Evolutionary conservation across 2,888 invertebrate species (phyloP).

Genomic region (Salpingus planirostris): DNA sequence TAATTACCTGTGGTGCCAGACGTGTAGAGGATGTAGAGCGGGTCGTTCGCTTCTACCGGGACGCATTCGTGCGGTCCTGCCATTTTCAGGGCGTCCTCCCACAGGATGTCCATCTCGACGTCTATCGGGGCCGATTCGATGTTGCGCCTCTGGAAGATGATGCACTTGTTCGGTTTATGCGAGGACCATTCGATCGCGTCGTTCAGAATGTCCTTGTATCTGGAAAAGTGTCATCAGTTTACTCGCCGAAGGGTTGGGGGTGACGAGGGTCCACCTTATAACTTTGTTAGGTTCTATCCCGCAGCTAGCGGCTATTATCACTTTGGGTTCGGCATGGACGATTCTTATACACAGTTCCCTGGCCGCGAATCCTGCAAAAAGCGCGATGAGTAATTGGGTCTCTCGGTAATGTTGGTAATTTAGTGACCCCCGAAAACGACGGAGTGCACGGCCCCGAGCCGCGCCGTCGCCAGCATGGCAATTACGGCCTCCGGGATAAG

Average conservation of each 20-base stretch:
- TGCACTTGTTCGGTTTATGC: constrained; percentile 67
- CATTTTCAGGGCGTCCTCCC: constrained; percentile 62
- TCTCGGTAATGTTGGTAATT: too few species aligned
- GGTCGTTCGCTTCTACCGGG: constrained; percentile 80
- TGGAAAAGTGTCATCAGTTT: constrained; percentile 23
- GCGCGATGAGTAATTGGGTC: too few species aligned
- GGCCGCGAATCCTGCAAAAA: constrained; percentile 74
- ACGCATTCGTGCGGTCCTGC: constrained; percentile 70
- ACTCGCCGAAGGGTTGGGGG: not conserved
- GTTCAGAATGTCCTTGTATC: constrained; percentile 74
- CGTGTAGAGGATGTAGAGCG: constrained; percentile 86
- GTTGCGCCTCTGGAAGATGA: constrained; percentile 72
- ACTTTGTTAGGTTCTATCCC: constrained; percentile 83
- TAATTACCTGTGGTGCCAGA: constrained; percentile 69
- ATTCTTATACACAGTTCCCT: constrained; percentile 79
- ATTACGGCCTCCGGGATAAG: constrained; percentile 84
- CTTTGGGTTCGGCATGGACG: constrained; percentile 79
- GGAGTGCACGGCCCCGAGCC: constrained; percentile 87
- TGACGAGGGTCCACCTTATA: constrained; percentile 55
- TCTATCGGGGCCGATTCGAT: constrained; percentile 57
- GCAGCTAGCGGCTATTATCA: constrained; percentile 83
- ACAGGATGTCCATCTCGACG: constrained; percentile 61
- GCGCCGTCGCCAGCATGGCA: constrained; percentile 79
- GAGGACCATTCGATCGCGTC: constrained; percentile 66
- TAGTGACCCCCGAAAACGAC: constrained; percentile 81